Percentiles rank a stretch among this genome's conserved stretches.
Conservation (phyloP, 2,888 invertebrate species). For the Drosophila paucipuncta region DNA sequence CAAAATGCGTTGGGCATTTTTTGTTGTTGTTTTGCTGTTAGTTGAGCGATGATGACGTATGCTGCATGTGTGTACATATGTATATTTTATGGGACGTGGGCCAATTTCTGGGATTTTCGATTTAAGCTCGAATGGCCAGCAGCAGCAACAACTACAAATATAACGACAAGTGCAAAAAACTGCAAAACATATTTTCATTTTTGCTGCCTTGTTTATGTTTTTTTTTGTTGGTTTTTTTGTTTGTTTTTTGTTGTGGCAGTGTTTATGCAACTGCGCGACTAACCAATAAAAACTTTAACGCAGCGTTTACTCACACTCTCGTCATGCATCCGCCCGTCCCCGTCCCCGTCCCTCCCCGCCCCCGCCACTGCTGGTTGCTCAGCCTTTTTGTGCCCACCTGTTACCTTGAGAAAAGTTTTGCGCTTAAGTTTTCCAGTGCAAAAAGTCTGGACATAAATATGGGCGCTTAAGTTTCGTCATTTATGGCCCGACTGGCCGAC, state of each 20-base stretch:
- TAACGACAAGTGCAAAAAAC: constrained; percentile 22
- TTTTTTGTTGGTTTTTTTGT: constrained; percentile 11
- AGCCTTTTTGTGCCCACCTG: neutral
- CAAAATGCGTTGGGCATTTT: constrained; percentile 32
- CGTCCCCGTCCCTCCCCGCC: no score
- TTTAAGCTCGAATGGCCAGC: constrained; percentile 28
- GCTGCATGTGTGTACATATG: constrained; percentile 49
- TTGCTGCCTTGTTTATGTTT: constrained; percentile 1
- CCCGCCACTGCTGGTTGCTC: neutral
- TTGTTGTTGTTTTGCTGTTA: constrained; percentile 16
- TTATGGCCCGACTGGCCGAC: constrained; percentile 69
- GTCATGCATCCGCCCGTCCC: neutral
- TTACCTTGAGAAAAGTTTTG: constrained; percentile 41
- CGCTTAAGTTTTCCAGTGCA: constrained; percentile 75
- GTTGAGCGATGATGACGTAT: constrained; percentile 31
- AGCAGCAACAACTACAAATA: constrained; percentile 5
- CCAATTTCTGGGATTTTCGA: constrained; percentile 57
- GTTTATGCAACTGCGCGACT: constrained; percentile 79
- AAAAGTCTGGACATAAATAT: constrained; percentile 80
- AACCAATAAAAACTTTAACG: constrained; percentile 70
- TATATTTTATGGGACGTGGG: constrained; percentile 61
- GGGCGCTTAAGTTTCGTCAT: constrained; percentile 77
- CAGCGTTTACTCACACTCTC: constrained; percentile 21
- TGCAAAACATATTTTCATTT: constrained; percentile 62
- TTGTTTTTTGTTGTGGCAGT: constrained; percentile 31